Conservation (phyloP, 2,113 vertebrate species). For the Ornithorhynchus anatinus region DNA sequence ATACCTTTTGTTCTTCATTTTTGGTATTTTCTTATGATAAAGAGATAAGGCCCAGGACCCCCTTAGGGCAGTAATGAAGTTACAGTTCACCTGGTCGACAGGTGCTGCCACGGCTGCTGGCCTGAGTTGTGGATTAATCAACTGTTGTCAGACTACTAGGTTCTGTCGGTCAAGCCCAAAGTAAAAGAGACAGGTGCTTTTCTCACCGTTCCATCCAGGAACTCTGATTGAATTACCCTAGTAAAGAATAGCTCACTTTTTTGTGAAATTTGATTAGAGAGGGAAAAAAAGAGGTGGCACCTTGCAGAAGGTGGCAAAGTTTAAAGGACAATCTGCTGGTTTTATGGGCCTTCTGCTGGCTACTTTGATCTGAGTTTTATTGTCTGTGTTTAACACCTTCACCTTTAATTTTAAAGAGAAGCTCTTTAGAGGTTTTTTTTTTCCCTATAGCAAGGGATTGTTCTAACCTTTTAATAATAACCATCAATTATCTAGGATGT, state of each 20-base stretch:
- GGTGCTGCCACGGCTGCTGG: conserved; percentile 52
- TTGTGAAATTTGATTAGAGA: conserved; percentile 57
- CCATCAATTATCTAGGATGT: conserved; percentile 57
- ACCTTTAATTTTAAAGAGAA: conserved; percentile 44
- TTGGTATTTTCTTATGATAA: background rate
- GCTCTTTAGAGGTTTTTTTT: background rate
- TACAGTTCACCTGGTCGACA: conserved; percentile 59
- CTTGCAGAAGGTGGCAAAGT: conserved; percentile 18
- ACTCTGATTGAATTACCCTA: conserved; percentile 52
- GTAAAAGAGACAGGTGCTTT: conserved; percentile 55
- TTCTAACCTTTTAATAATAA: conserved; percentile 47
- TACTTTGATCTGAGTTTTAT: conserved; percentile 64
- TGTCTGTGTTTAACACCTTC: conserved; percentile 52
- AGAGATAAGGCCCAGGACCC: background rate
- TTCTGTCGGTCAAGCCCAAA: conserved; percentile 25
- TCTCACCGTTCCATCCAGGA: conserved; percentile 12
- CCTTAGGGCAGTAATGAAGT: conserved; percentile 23
- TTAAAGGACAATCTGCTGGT: conserved; percentile 48
- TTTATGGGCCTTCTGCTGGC: conserved; percentile 39
- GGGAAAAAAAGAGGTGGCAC: conserved; percentile 27
- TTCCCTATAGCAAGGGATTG: conserved; percentile 36
- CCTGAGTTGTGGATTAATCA: conserved; percentile 63
- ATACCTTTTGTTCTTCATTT: rapidly evolving
- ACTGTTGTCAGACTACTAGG: conserved; percentile 22
- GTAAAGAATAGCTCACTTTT: conserved; percentile 53